Evolutionary conservation across 2,113 vertebrate species (phyloP), one percentile per base, ranked within the genome.

Genomic region (Hepsetus odoe): DNA sequence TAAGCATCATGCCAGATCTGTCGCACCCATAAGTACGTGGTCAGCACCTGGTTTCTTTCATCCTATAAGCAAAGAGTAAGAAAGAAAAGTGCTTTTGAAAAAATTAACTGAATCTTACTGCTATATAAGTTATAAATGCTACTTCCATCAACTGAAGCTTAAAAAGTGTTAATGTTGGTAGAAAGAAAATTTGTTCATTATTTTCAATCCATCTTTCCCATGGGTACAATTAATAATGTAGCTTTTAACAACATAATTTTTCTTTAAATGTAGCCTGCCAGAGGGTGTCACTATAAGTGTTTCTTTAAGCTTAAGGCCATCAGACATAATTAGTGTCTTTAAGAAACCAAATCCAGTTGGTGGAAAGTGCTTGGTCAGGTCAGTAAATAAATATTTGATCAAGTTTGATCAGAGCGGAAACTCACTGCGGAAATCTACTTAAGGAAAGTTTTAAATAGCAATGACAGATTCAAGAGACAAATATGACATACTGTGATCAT

Each of bases 31-130:
- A 99, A 86, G 85, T 98, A 99, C 32, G 94, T 94, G 2, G 96
- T 98, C 83, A 99, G 85, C 86, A 98, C 96, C 88, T 99, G 97
- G 84, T 99, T 99, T 84, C 92, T 95, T 91, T 99, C 97, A 83
- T 99, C 97, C 97, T 98, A 81, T 58, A 26, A 38, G 44, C 28
- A 71, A 42, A 56, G 6, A 33, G 44, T 28, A n/a, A n/a, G n/a
- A 38, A 33, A 74, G 9, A 49, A 24, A 70, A n/a, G n/a, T n/a
- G n/a, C n/a, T n/a, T n/a, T n/a, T 3, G 4, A 8, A 30, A 16
- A 76, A 20, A 58, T 42, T 30, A 9, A 5, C 1, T 12, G 33
- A n/a, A n/a, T n/a, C n/a, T n/a, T n/a, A n/a, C n/a, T n/a, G n/a
- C n/a, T n/a, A n/a, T n/a, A n/a, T n/a, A n/a, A n/a, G n/a, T n/a